Percentiles rank a stretch among this genome's conserved stretches.
These are phyloP conservation scores for Hyppa rectilinea DNA, from an alignment of 2,888 invertebrate species.

Conservation along the genomic window DNA sequence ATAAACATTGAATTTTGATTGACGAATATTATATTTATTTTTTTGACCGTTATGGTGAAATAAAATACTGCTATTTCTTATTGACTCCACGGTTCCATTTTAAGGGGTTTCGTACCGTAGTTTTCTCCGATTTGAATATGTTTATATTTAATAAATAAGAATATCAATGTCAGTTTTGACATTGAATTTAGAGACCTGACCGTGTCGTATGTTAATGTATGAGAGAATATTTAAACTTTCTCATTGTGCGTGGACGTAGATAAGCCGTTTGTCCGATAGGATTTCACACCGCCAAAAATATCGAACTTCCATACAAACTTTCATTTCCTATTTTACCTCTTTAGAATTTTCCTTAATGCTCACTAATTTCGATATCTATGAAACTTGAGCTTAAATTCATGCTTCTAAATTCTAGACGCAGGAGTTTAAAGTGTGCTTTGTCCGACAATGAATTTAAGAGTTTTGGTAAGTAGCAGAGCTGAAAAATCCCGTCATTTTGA, in stretches of 20 bases:
- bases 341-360: neutral
- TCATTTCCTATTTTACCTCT: no score
- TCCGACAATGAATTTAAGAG: neutral
- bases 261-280: neutral
- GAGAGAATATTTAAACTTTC: no score
- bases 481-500: neutral
- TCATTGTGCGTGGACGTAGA: no score
- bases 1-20: conserved; percentile 3
- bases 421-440: neutral
- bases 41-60: neutral
- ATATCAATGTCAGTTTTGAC: no score
- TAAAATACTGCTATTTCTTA: neutral
- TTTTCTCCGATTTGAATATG: no score
- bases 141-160: no score
- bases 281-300: neutral
- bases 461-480: neutral
- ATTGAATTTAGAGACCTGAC: no score
- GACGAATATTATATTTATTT: neutral
- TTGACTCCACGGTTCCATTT: no score
- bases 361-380: neutral
- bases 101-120: no score
- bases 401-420: no score
- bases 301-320: neutral
- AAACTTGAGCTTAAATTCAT: neutral
- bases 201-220: no score